These are phyloP conservation scores for Hephaestus fuliginosus DNA, from an alignment of 2,797 vertebrate genomes.

Conservation along the genomic window DNA sequence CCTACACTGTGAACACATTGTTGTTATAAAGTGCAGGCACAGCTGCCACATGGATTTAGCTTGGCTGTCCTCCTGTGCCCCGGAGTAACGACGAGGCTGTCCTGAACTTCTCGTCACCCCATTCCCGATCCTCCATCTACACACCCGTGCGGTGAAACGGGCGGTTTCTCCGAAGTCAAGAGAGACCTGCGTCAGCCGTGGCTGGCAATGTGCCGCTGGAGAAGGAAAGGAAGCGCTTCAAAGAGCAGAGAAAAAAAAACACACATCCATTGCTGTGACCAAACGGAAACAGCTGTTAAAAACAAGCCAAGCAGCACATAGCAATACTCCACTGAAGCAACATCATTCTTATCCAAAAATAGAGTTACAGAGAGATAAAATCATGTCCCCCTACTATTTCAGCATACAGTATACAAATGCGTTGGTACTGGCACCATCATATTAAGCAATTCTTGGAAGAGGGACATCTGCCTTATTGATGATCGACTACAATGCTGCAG, in stretches of 20 bases:
- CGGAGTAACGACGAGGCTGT: conserved; percentile 20
- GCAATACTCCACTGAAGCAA: background rate
- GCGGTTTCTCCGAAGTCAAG: conserved; percentile 52
- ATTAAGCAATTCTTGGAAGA: background rate
- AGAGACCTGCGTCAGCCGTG: conserved; percentile 24
- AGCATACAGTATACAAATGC: background rate
- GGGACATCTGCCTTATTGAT: conserved; percentile 10
- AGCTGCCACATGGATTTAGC: conserved; percentile 44
- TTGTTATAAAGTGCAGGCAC: conserved; percentile 28
- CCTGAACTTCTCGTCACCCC: conserved; percentile 64
- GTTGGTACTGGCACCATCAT: background rate
- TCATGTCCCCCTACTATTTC: background rate
- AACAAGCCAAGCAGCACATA: conserved; percentile 5
- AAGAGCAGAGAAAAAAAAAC: conserved; percentile 14
- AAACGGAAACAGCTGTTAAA: conserved; percentile 33
- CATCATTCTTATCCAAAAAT: background rate
- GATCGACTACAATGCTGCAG: conserved; percentile 12
- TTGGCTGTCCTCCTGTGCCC: conserved; percentile 36
- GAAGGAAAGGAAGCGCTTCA: conserved; percentile 13
- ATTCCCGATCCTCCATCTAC: conserved; percentile 20
- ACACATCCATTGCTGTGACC: conserved; percentile 1
- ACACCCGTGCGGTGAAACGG: conserved; percentile 31
- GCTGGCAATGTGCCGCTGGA: conserved; percentile 14
- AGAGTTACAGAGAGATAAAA: conserved; percentile 1
- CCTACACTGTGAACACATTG: conserved; percentile 44